Conservation (phyloP, 2,888 invertebrate species). For the Plebejus argus region DNA sequence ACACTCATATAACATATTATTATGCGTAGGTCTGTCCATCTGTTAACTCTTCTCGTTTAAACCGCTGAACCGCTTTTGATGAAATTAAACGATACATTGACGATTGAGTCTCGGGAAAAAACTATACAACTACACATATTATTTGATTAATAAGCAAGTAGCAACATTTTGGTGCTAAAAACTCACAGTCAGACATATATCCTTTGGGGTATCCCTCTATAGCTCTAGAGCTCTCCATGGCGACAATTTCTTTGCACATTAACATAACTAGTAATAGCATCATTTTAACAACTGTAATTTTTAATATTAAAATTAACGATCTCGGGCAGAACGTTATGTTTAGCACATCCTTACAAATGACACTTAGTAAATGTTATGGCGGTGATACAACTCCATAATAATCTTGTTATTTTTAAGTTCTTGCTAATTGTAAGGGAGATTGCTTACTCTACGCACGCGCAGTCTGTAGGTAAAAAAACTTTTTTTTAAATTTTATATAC, state of each 20-base stretch:
- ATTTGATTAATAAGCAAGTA: no score
- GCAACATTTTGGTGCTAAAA: not conserved
- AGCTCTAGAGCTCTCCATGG: constrained; percentile 1
- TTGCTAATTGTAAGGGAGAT: not conserved
- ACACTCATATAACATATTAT: no score
- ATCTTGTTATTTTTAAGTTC: not conserved
- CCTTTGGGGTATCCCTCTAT: constrained; percentile 1
- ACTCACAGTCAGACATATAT: constrained; percentile 20
- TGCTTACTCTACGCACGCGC: not conserved
- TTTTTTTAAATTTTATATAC: no score
- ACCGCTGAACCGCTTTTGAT: no score
- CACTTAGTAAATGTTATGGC: not conserved
- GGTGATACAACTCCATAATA: not conserved
- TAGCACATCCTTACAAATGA: not conserved
- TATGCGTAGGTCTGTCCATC: no score
- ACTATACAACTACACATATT: no score
- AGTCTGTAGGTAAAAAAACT: no score
- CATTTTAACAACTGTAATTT: not conserved
- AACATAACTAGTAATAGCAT: not conserved
- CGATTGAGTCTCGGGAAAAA: no score
- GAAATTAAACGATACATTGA: no score
- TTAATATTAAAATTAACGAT: not conserved
- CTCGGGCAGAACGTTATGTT: not conserved
- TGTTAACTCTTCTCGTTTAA: no score
- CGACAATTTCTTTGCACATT: not conserved